A percentile compares a stretch with the other conserved stretches of the same genome.
These are phyloP conservation scores for Coregonus ussuriensis DNA, from an alignment of 2,797 vertebrate species.

Conservation along the genomic window DNA sequence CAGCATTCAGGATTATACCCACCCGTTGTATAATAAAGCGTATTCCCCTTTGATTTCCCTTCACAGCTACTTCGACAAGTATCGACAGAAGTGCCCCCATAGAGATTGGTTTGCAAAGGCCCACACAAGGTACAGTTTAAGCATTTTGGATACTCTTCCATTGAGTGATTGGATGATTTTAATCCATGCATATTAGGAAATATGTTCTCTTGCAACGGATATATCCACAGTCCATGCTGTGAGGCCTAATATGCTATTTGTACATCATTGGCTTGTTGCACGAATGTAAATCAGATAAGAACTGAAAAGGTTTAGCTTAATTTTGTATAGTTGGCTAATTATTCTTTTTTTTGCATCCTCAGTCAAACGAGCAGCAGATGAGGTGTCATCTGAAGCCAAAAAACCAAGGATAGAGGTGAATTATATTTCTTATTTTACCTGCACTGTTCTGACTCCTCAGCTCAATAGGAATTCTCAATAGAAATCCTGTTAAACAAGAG, in stretches of 20 bases:
- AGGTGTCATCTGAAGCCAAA: conserved; percentile 96
- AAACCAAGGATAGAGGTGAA: conserved; percentile 96
- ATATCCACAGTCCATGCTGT: too few relatives aligned
- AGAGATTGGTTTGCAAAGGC: conserved; percentile 96
- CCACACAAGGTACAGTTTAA: conserved; percentile 86
- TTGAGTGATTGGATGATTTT: background rate
- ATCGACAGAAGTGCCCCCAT: conserved; percentile 98
- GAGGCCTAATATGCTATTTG: too few relatives aligned
- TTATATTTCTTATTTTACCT: background rate
- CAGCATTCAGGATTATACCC: too few relatives aligned
- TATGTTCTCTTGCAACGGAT: background rate
- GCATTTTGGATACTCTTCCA: background rate
- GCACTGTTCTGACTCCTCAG: background rate
- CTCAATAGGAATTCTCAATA: too few relatives aligned
- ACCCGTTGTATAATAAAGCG: background rate
- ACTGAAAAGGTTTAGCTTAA: background rate
- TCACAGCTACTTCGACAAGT: conserved; percentile 92
- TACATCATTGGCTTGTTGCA: too few relatives aligned
- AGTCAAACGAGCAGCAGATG: conserved; percentile 97
- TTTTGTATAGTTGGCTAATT: background rate
- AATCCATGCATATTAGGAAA: background rate
- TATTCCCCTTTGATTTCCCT: conserved; percentile 36
- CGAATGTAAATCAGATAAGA: background rate
- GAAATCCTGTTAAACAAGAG: too few relatives aligned
- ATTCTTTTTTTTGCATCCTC: conserved; percentile 30